Evolutionary conservation across 2,113 vertebrate species (phyloP), one percentile per base, ranked within the genome.

Genomic region (Malaclemys terrapin): DNA sequence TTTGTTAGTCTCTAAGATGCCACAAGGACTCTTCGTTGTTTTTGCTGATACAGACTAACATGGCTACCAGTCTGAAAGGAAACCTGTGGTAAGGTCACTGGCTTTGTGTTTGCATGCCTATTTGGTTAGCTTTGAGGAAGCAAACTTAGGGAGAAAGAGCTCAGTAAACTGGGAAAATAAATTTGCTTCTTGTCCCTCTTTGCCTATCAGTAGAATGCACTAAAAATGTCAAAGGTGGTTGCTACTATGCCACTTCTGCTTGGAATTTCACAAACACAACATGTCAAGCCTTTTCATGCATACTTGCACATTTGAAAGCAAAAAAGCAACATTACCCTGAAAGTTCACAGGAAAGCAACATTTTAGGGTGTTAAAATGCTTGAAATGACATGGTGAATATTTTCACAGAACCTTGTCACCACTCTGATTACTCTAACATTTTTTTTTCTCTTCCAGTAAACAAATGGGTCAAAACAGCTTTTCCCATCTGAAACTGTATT

Each of bases 401-500:
- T 25, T 76, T 92, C 59, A 10, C 85, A 85, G 22, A 45, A 27
- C 2, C 22, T 5, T 2, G 69, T 11, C 35, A 47, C 5, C 22
- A 45, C 27, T 19, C 57, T 19, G 35, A 27, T 87, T 45, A 89
- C 24, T 5, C 9, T 45, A 85, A 45, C 0, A 0, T 12, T 80
- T 27, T 13, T 52, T 13, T 49, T 85, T 87, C 69, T 14, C 5
- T 20, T 80, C 3, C 2, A 80, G 42, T 42, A 83, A 83, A 80
- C 2, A 1, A 85, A 50, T 57, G 11, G 10, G 56, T 83, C 25
- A 79, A 52, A 86, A 16, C 1, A 16, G 5, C 1, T 0, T 4
- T 86, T 95, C 4, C 3, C 4, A 93, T 85, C 62, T 83, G 52
- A 89, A 94, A 80, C 45, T 65, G 6, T 76, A 50, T 82, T 69